Conservation (phyloP, 2,113 vertebrate species). For the Azemiops feae region DNA sequence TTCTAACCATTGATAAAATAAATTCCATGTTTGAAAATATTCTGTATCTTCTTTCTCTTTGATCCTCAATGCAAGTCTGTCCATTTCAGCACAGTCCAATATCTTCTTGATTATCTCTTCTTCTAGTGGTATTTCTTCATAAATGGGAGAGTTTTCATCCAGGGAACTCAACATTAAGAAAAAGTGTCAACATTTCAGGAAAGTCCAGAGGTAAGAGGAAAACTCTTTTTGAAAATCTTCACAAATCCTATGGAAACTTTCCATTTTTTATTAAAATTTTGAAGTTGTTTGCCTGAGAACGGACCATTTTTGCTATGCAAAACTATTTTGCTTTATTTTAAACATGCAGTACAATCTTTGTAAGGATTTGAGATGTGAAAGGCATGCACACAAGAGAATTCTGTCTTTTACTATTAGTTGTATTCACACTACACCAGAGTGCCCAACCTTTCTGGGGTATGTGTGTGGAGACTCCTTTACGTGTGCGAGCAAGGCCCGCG, state of each 20-base stretch:
- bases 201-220: background rate
- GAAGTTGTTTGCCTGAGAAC: background rate
- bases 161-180: background rate
- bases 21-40: no score
- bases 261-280: background rate
- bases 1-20: no score
- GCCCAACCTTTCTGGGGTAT: no score
- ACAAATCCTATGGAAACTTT: background rate
- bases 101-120: no score
- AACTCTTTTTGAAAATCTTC: background rate
- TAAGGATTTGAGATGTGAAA: background rate
- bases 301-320: no score
- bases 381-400: background rate
- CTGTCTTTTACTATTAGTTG: conserved; percentile 22
- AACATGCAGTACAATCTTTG: background rate
- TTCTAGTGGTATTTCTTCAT: no score
- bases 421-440: background rate
- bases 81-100: no score
- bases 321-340: background rate
- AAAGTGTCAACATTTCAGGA: background rate
- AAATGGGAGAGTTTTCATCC: background rate
- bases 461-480: no score
- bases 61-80: no score
- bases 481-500: no score
- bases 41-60: no score